These are phyloP conservation scores for Cygnus atratus DNA, from an alignment of 2,113 vertebrate species.

Conservation along the genomic window DNA sequence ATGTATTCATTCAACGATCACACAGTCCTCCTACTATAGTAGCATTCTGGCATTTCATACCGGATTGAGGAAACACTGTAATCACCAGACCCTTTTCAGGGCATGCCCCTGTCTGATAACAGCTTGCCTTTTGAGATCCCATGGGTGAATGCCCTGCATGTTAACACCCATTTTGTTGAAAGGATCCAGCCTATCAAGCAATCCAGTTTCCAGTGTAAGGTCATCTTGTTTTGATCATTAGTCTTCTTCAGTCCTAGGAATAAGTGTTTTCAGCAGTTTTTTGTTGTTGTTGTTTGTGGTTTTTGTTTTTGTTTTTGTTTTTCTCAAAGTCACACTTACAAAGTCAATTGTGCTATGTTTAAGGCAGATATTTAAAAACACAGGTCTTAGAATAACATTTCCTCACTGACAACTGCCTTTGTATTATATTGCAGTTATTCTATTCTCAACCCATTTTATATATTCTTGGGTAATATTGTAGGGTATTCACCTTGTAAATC, in stretches of 20 bases:
- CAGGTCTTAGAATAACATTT: not conserved
- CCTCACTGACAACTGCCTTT: not conserved
- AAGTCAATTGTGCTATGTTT: accelerated
- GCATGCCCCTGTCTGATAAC: not conserved
- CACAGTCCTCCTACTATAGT: not conserved
- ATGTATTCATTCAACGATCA: not conserved
- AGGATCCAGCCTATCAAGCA: not conserved
- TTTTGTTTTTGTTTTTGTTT: not conserved
- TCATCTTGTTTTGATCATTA: not conserved
- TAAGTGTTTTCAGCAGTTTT: not conserved
- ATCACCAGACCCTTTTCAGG: not conserved
- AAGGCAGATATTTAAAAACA: not conserved
- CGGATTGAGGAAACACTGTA: not conserved
- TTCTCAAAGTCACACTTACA: not conserved
- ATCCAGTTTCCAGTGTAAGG: not conserved
- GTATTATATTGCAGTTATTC: not conserved
- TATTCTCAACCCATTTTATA: not conserved
- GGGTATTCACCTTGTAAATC: not conserved
- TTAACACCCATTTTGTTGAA: not conserved
- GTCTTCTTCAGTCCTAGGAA: not conserved
- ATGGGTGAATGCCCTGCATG: not conserved
- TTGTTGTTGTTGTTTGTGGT: not conserved
- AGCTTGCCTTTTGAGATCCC: not conserved
- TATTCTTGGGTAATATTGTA: accelerated
- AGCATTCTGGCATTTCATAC: not conserved